Conservation (phyloP, 1,140 invertebrate species). For the Gonatopus flavifemur region DNA sequence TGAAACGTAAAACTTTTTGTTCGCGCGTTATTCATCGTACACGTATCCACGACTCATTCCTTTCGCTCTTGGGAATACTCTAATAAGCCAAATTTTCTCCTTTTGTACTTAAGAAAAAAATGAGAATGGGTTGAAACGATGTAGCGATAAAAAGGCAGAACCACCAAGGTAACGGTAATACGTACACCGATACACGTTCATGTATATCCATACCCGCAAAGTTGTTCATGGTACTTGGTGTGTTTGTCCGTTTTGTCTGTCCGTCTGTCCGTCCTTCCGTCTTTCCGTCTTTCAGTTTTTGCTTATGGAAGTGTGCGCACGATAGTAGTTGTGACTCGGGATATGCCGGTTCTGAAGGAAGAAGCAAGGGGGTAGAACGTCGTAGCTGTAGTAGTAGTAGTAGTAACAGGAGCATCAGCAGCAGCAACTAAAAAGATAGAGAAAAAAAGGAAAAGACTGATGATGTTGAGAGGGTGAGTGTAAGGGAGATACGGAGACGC, state of each 20-base stretch:
- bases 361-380: background rate
- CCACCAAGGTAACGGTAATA: no score
- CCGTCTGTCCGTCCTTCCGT: background rate
- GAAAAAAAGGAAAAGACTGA: constrained; percentile 22
- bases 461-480: constrained; percentile 23
- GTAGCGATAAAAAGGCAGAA: background rate
- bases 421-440: constrained; percentile 22
- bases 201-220: no score
- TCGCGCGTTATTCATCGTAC: no score
- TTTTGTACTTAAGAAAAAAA: constrained; percentile 57
- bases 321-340: no score
- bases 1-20: no score
- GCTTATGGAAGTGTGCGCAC: no score
- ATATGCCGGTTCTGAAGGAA: background rate
- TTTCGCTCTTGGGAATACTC: constrained; percentile 52
- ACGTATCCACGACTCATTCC: no score
- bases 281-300: background rate
- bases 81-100: constrained; percentile 58
- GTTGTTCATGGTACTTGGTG: no score
- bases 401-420: constrained; percentile 14
- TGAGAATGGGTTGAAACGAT: no score
- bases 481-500: constrained; percentile 19
- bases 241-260: no score
- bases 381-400: constrained; percentile 13
- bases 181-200: no score